Conservation (phyloP, 2,888 invertebrate species). For the Drosophila imparisetae region DNA sequence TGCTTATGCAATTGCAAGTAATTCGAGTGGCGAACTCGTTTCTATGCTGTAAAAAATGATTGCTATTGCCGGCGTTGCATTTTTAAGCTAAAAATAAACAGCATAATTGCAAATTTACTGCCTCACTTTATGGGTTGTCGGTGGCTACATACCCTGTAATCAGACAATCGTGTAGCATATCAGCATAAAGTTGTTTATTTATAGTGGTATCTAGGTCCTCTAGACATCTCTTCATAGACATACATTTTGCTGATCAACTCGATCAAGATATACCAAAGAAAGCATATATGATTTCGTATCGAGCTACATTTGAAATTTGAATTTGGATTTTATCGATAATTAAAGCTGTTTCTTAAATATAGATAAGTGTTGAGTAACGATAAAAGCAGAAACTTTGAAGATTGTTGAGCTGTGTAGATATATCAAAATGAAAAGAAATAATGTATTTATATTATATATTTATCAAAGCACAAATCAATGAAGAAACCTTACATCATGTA, state of each 20-base stretch:
- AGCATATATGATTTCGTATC: no score
- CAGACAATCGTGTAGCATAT: background rate
- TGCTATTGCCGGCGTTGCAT: slow-evolving; percentile 39
- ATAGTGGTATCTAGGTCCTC: background rate
- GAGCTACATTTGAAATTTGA: no score
- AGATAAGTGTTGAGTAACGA: no score
- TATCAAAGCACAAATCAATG: background rate
- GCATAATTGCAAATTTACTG: slow-evolving; percentile 58
- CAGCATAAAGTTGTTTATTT: background rate
- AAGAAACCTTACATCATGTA: background rate
- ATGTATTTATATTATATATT: background rate
- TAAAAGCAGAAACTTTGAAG: no score
- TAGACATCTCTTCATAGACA: background rate
- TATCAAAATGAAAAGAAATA: background rate
- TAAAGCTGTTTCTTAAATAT: no score
- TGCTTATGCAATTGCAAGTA: slow-evolving; percentile 54
- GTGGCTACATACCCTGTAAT: slow-evolving; percentile 14
- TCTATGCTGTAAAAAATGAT: slow-evolving; percentile 53
- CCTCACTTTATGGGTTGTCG: slow-evolving; percentile 25
- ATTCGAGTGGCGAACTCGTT: slow-evolving; percentile 46
- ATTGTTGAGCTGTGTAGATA: background rate
- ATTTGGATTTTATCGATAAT: background rate
- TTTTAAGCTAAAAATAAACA: slow-evolving; percentile 65
- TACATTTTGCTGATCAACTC: no score
- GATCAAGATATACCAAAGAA: no score